Evolutionary conservation across 2,888 invertebrate genomes (phyloP).

Genomic region (Mythimna albipuncta): DNA sequence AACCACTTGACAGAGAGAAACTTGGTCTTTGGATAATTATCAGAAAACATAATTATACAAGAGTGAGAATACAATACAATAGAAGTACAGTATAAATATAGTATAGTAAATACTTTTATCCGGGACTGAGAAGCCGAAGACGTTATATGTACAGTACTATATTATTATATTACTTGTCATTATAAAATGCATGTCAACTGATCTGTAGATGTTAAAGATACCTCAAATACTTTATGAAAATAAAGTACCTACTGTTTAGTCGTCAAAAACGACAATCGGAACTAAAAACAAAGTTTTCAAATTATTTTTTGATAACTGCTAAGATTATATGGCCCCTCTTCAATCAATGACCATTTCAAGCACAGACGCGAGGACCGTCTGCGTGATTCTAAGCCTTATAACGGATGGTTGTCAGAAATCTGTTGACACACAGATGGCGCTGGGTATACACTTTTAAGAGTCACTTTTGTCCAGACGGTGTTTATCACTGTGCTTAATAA

Average conservation of each 20-base stretch:
- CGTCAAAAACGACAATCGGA: not conserved
- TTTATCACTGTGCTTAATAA: conserved; percentile 26
- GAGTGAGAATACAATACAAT: too few relatives aligned
- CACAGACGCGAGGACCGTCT: conserved; percentile 38
- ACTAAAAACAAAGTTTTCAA: too few relatives aligned
- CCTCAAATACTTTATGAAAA: not conserved
- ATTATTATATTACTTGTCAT: too few relatives aligned
- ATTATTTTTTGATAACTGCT: not conserved
- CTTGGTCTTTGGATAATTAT: too few relatives aligned
- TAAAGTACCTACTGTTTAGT: not conserved
- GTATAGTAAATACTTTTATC: too few relatives aligned
- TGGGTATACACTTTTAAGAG: conserved; percentile 43
- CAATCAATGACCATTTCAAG: conserved; percentile 25
- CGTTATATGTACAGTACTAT: too few relatives aligned
- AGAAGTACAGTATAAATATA: too few relatives aligned
- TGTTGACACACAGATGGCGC: conserved; percentile 39
- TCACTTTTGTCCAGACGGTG: conserved; percentile 38
- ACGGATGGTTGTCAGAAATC: conserved; percentile 39
- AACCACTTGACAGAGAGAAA: not conserved
- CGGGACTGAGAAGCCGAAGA: not conserved
- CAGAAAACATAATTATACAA: too few relatives aligned
- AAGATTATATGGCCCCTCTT: not conserved
- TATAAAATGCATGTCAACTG: not conserved
- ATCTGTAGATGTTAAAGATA: too few relatives aligned
- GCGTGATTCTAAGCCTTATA: conserved; percentile 48